phyloP scores from a whole-genome alignment of 1,140 invertebrate species.

The Uloborus diversus region DNA sequence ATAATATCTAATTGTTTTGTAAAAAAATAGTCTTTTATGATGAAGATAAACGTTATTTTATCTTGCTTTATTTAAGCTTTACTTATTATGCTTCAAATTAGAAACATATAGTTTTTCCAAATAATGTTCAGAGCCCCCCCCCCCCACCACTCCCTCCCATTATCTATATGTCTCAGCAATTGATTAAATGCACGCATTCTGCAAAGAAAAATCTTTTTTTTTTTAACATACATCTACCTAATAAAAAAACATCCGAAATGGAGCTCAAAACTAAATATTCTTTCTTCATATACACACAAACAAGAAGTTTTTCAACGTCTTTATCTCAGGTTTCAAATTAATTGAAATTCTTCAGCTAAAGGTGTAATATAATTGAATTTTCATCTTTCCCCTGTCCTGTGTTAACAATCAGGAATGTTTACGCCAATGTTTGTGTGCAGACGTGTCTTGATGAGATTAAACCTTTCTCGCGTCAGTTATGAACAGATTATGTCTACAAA shows the following conservation, averaged over 20 bases:
- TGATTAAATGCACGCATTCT: slow-evolving; percentile 39
- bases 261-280: slow-evolving; percentile 41
- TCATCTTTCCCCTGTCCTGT: not conserved
- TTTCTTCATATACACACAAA: not conserved
- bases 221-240: slow-evolving; percentile 36
- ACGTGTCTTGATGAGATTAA: slow-evolving; percentile 21
- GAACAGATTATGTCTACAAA: slow-evolving; percentile 37
- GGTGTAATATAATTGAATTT: slow-evolving; percentile 53
- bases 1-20: no score
- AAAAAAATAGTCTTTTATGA: no score
- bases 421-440: slow-evolving; percentile 35
- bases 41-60: no score
- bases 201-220: slow-evolving; percentile 40
- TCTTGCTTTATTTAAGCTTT: no score
- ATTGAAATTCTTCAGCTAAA: slow-evolving; percentile 36
- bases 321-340: slow-evolving; percentile 32
- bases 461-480: not conserved
- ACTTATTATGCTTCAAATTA: no score
- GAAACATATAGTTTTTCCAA: no score
- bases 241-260: slow-evolving; percentile 50
- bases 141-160: no score
- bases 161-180: slow-evolving; percentile 3
- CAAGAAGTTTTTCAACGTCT: slow-evolving; percentile 20
- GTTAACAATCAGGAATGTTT: slow-evolving; percentile 34
- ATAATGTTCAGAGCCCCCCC: no score